Conservation (phyloP, 2,888 invertebrate genomes). For the Magallana nippona region DNA sequence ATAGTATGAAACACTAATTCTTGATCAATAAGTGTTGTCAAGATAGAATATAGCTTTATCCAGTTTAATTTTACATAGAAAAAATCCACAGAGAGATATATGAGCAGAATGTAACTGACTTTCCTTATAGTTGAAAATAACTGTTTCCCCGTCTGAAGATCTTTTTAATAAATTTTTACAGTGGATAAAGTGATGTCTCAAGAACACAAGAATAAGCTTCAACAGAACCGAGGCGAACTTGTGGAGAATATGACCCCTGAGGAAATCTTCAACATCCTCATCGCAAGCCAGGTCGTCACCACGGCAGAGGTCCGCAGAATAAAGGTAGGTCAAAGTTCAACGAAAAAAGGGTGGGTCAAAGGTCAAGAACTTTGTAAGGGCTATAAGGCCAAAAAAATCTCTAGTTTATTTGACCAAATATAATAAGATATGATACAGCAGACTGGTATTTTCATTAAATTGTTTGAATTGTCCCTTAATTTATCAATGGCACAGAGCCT, state of each 20-base stretch:
- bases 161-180: conserved; percentile 20
- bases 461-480: no score
- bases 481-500: no score
- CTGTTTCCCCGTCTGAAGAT: not conserved
- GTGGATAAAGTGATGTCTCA: conserved; percentile 63
- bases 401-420: not conserved
- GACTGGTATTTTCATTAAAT: no score
- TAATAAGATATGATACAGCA: no score
- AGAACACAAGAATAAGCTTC: conserved; percentile 64
- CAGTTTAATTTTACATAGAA: no score
- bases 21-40: no score
- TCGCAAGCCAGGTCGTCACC: conserved; percentile 57
- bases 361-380: not conserved
- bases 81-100: no score
- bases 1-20: no score
- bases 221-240: conserved; percentile 61
- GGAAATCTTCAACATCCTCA: conserved; percentile 68
- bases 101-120: no score
- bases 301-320: conserved; percentile 50
- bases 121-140: not conserved
- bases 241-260: conserved; percentile 72
- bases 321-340: conserved; percentile 36
- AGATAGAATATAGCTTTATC: no score
- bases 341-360: not conserved
- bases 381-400: not conserved